Percentiles rank a stretch among this genome's conserved stretches.
These are phyloP conservation scores for Eupsilia transversa DNA, from an alignment of 2,888 invertebrate genomes.

Conservation along the genomic window DNA sequence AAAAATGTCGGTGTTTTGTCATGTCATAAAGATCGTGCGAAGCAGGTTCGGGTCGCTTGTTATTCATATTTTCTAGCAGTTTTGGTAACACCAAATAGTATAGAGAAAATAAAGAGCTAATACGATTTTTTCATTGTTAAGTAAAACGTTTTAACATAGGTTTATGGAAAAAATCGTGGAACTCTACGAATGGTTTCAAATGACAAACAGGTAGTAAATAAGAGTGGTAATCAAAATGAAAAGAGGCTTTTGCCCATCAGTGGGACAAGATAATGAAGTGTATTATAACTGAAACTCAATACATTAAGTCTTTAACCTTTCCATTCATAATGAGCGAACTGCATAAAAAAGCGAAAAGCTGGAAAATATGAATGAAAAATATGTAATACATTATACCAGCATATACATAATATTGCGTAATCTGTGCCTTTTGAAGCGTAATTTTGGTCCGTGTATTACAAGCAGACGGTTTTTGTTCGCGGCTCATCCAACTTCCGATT, in stretches of 20 bases:
- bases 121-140: no score
- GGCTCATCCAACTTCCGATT: conserved; percentile 49
- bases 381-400: conserved; percentile 14
- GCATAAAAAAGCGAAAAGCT: conserved; percentile 17
- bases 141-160: no score
- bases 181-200: neutral
- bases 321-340: conserved; percentile 4
- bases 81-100: neutral
- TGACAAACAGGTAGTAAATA: neutral
- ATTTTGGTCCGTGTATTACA: conserved; percentile 47
- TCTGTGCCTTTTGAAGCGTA: conserved; percentile 38
- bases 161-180: no score
- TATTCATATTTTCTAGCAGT: neutral
- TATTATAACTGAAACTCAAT: neutral
- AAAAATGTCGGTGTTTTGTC: neutral
- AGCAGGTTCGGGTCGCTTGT: neutral
- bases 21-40: neutral
- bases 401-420: conserved; percentile 31
- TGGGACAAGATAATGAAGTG: neutral
- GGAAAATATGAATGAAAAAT: conserved; percentile 3
- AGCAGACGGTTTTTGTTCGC: conserved; percentile 50
- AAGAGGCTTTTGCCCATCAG: neutral
- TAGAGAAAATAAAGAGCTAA: neutral
- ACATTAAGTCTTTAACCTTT: no score
- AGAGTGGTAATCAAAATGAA: no score